phyloP scores from a whole-genome alignment of 2,797 vertebrate genomes.

The Schizopygopsis malacanthus region DNA sequence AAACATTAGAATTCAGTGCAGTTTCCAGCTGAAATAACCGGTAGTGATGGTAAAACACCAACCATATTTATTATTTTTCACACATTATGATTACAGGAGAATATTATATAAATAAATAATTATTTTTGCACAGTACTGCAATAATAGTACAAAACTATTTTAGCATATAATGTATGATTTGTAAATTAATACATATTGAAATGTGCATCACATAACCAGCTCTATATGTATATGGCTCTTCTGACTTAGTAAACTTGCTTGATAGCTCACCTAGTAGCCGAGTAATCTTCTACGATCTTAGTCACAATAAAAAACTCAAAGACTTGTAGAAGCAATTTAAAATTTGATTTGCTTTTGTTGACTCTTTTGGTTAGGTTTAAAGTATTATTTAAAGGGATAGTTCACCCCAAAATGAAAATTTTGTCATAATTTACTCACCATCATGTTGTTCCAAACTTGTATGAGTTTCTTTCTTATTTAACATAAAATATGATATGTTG shows the following conservation, averaged over 20 bases:
- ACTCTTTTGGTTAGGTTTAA: too few relatives aligned
- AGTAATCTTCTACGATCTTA: neutral
- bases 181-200: neutral
- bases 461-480: too few relatives aligned
- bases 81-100: neutral
- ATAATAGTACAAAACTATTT: neutral
- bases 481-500: too few relatives aligned
- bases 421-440: too few relatives aligned
- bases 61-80: neutral
- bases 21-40: neutral
- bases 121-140: neutral
- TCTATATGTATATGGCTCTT: neutral
- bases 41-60: neutral
- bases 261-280: neutral
- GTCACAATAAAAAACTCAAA: neutral
- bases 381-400: too few relatives aligned
- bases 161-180: neutral
- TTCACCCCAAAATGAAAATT: too few relatives aligned
- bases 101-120: neutral
- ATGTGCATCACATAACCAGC: neutral
- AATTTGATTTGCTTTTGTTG: too few relatives aligned
- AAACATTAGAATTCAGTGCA: neutral
- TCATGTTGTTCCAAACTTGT: too few relatives aligned
- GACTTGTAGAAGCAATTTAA: neutral
- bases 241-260: neutral